phyloP scores from a whole-genome alignment of 1,140 invertebrate species.

The Cyclina sinensis region DNA sequence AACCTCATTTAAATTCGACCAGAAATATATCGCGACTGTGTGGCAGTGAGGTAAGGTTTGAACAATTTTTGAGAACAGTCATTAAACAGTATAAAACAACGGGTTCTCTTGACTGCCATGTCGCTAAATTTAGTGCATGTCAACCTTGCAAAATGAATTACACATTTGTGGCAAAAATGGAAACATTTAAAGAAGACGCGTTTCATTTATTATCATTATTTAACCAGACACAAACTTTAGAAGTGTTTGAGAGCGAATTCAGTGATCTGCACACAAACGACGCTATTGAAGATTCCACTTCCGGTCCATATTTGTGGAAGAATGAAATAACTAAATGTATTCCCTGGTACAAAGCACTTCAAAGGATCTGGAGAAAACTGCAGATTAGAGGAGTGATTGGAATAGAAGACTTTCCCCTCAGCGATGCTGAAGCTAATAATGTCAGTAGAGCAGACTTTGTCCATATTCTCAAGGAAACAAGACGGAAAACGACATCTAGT shows the following conservation, averaged over 20 bases:
- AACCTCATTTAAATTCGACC: neutral
- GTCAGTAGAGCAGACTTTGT: neutral
- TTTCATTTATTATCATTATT: neutral
- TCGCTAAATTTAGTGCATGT: neutral
- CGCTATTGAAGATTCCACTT: conserved; percentile 31
- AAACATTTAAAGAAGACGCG: conserved; percentile 45
- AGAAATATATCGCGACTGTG: neutral
- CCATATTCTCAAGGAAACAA: neutral
- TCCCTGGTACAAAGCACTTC: conserved; percentile 5
- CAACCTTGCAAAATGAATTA: conserved; percentile 28
- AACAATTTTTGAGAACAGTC: conserved; percentile 33
- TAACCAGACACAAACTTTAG: neutral
- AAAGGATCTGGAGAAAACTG: conserved; percentile 53
- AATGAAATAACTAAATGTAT: conserved; percentile 22
- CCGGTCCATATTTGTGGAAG: conserved; percentile 53
- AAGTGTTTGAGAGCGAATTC: neutral
- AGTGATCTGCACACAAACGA: neutral
- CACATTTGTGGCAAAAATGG: conserved; percentile 53
- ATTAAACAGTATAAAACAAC: neutral
- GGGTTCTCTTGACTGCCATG: neutral
- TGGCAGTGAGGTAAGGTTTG: conserved; percentile 27
- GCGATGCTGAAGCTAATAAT: neutral
- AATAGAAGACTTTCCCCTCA: conserved; percentile 3
- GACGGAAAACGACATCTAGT: neutral
- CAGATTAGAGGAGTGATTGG: conserved; percentile 44